Base-by-base conservation (phyloP, 2,888 invertebrate species). In the Embidobia sp. region DNA sequence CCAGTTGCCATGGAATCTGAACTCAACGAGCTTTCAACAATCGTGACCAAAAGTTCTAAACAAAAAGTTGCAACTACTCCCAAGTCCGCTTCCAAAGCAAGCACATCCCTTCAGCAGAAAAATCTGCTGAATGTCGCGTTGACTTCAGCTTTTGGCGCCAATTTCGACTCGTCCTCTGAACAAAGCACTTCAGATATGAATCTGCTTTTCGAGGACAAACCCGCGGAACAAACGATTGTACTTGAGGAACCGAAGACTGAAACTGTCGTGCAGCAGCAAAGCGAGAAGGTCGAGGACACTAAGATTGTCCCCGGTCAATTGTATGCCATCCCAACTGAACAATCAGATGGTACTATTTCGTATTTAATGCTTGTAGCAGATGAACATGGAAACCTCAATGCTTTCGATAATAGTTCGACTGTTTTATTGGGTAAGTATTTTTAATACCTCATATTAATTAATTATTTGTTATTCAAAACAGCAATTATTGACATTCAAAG, bases 331-430 rank as follows among this genome's bases (percentile, higher is more conserved):
- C 94, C 94, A 15, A 94, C 94, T 13, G 94, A 94, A 81, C 93
- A 93, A 80, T 92, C 93, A 70, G 94, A 94, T 53, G 94, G 95
- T 3, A 93, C 94, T 18, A 92, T 94, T 72, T 93, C 93, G 0
- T 95, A 94, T 85, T 94, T 94, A 86, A 90, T 95, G 26, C 94
- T 95, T 76, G 91, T 93, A 0, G 90, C 94, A n/a, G 94, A 94
- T 81, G 94, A 94, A 79, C 92, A 93, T 61, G 93, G 94, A 37
- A 93, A 93, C 42, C 91, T 94, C 59, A 93, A 93, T 13, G 94
- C 94, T 0, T 91, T 95, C 33, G 94, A 95, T 85, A 94, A 94
- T 82, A 93, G 93, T 70, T 92, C 94, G 2, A 46, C 59, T 59
- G 22, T 46, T 1, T 3, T 49, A 16, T 26, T 61, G 27, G 48